Percentiles rank a stretch among this genome's conserved stretches.
Conservation (phyloP, 2,113 vertebrate genomes). For the Scatophagus argus region DNA sequence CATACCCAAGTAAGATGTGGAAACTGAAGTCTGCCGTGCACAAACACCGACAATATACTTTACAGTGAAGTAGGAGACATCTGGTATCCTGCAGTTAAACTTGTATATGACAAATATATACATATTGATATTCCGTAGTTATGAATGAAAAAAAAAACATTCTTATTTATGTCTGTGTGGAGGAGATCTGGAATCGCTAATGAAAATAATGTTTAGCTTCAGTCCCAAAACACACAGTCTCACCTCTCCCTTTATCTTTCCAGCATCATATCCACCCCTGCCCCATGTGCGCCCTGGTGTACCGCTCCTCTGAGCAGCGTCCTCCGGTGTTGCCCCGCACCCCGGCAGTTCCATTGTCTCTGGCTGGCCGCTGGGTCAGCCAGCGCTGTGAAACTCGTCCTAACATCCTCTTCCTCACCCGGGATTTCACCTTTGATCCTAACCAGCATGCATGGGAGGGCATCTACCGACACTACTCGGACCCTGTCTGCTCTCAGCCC, state of each 20-base stretch:
- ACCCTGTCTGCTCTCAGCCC: constrained; percentile 87
- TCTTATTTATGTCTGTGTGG: too few species aligned
- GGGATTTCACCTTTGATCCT: constrained; percentile 87
- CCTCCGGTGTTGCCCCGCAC: constrained; percentile 83
- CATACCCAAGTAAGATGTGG: too few species aligned
- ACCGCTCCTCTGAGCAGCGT: constrained; percentile 85
- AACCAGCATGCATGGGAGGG: constrained; percentile 88
- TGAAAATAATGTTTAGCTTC: background rate
- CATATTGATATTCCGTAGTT: too few species aligned
- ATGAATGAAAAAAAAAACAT: too few species aligned
- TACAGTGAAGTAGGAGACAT: too few species aligned
- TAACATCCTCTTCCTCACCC: constrained; percentile 89
- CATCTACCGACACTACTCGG: constrained; percentile 88
- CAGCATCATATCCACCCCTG: constrained; percentile 92
- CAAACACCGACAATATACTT: too few species aligned
- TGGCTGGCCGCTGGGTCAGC: constrained; percentile 89
- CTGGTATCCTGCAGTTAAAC: too few species aligned
- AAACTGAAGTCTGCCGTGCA: too few species aligned
- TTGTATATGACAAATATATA: too few species aligned
- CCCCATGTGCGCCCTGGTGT: constrained; percentile 86
- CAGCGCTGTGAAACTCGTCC: constrained; percentile 88
- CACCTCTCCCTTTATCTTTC: background rate
- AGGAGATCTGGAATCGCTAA: too few species aligned
- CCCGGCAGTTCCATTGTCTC: constrained; percentile 67
- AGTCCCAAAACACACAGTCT: too few species aligned